Conservation (phyloP, 92 coral and sea anemone species). For the Actinostola sp. region DNA sequence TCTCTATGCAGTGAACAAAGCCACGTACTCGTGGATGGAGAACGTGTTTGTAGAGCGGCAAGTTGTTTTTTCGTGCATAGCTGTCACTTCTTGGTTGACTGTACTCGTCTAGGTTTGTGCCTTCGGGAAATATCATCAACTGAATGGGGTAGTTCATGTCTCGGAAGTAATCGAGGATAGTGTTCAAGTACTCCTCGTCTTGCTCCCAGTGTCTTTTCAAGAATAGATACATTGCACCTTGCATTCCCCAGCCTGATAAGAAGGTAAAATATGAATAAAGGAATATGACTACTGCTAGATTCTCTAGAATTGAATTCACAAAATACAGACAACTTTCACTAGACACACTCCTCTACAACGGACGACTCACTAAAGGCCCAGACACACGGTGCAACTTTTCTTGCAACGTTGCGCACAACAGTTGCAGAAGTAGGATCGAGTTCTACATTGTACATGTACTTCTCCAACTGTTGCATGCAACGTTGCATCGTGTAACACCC, state of each 20-base stretch:
- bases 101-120: constrained; percentile 75
- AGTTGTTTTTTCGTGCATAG: constrained; percentile 82
- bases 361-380: too few relatives aligned
- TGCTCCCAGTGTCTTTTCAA: constrained; percentile 88
- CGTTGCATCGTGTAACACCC: too few relatives aligned
- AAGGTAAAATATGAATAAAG: not conserved
- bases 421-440: too few relatives aligned
- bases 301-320: too few relatives aligned
- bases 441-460: too few relatives aligned
- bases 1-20: constrained; percentile 81
- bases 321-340: too few relatives aligned
- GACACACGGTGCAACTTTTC: too few relatives aligned
- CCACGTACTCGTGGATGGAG: constrained; percentile 95
- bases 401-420: too few relatives aligned
- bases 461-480: too few relatives aligned
- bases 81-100: constrained; percentile 76
- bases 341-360: too few relatives aligned
- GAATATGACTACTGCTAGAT: too few relatives aligned
- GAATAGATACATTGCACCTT: constrained; percentile 86
- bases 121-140: constrained; percentile 95
- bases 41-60: constrained; percentile 79
- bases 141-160: constrained; percentile 76
- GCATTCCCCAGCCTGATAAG: constrained; percentile 97
- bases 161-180: constrained; percentile 77
- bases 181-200: constrained; percentile 80